Base-by-base conservation (phyloP, 2,113 vertebrate species). In the Hippotragus niger region DNA sequence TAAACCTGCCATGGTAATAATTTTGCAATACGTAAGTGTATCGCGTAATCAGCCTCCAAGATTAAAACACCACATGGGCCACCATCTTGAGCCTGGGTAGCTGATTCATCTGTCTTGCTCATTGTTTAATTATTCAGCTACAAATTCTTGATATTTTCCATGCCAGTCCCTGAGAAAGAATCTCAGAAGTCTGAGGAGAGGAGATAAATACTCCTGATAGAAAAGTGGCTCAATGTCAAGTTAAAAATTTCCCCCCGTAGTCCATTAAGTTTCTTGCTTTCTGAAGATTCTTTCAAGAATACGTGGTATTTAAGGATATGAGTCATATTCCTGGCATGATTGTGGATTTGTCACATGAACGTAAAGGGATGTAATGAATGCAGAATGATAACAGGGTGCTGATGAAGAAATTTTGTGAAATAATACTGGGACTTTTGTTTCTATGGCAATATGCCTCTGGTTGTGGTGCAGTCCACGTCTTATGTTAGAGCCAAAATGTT, bases 211-310 rank as follows among this genome's bases (percentile, higher is more conserved):
- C 4, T 47, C 11, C 4, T 47, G 33, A 36, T 84, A 86, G 80
- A 93, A 88, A 92, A 92, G 55, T 88, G 17, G 33, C 67, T 90
- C 50, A 47, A 7, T 25, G 43, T 76, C 17, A 81, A 97, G 31
- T 88, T 95, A 13, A 89, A 90, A 7, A 52, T 71, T 76, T 85
- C 33, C 31, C 15, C 33, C 1, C 25, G 2, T 36, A 47, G 15
- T n/a, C 81, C 27, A 12, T 53, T 57, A 80, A 67, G 40, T 60
- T 55, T 82, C 76, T 91, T 31, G 31, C 25, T 53, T 86, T 95
- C 74, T 87, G 50, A 64, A 71, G 31, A 62, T n/a, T 76, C 36
- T 43, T 91, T 97, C 50, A 81, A 91, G 50, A 52, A 52, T 78
- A 55, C 45, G 9, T 29, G 6, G 16, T 94, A 36, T 82, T 81